These are phyloP conservation scores for Saccopteryx bilineata DNA, from an alignment of 2,113 vertebrate species.

Conservation along the genomic window DNA sequence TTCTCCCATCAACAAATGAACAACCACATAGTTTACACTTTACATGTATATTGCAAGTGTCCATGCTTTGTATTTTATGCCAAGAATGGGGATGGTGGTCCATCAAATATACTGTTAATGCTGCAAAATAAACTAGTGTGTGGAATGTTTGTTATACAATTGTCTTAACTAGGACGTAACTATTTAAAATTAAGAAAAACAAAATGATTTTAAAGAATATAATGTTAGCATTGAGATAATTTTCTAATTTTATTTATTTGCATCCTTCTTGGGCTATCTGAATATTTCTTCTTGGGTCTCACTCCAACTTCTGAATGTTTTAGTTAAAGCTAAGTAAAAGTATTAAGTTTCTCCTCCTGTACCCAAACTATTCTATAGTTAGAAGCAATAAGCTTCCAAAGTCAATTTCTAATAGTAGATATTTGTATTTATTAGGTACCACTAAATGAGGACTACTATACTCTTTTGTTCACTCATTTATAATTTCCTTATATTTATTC, in stretches of 20 bases:
- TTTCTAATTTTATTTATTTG: conserved; percentile 54
- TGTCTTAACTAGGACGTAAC: not conserved
- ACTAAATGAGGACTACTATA: not conserved
- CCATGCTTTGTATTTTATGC: not conserved
- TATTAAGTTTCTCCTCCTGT: conserved; percentile 1
- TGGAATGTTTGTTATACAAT: not conserved
- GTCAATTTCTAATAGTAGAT: conserved; percentile 43
- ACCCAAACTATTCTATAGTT: not conserved
- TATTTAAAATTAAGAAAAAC: conserved; percentile 51
- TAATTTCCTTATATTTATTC: not conserved
- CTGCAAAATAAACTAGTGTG: conserved; percentile 21
- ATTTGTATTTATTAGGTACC: conserved; percentile 22
- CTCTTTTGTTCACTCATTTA: conserved; percentile 27
- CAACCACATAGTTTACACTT: not conserved
- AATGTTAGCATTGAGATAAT: not conserved
- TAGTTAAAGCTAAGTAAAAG: conserved; percentile 30
- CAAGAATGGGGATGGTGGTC: not conserved
- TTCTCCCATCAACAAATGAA: conserved; percentile 26
- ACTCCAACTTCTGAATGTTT: not conserved
- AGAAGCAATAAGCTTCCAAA: conserved; percentile 12
- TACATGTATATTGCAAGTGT: not conserved
- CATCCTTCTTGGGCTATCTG: not conserved
- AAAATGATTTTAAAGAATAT: not conserved
- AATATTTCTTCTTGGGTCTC: conserved; percentile 3
- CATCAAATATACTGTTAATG: not conserved